Evolutionary conservation across 2,113 vertebrate species (phyloP).

Genomic region (Todiramphus chloris): DNA sequence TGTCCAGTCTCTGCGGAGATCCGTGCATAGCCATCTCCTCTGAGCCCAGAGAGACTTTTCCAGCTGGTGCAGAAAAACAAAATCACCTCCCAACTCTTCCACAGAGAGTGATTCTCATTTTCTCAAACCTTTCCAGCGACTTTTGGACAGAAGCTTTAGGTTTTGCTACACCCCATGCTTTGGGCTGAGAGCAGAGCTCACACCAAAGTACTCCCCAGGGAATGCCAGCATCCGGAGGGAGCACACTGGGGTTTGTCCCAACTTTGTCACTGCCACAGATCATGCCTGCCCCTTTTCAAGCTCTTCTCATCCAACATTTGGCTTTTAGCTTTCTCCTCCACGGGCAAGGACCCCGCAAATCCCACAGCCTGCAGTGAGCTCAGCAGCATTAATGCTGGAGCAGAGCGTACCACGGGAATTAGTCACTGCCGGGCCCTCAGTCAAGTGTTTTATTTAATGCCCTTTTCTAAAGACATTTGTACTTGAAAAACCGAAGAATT

Average conservation of each 20-base stretch:
- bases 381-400: neutral
- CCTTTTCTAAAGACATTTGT: neutral
- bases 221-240: neutral
- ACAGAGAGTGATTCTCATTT: rapidly evolving
- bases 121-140: neutral
- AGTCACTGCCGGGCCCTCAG: neutral
- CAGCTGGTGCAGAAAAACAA: neutral
- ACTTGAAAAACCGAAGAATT: neutral
- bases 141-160: neutral
- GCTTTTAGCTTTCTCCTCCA: neutral
- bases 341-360: neutral
- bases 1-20: neutral
- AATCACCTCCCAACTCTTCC: neutral
- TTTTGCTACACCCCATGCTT: neutral
- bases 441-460: conserved; percentile 21
- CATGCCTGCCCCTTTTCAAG: rapidly evolving
- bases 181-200: neutral
- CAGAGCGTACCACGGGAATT: neutral
- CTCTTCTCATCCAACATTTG: neutral
- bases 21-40: neutral
- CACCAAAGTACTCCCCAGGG: rapidly evolving
- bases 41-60: rapidly evolving
- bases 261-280: rapidly evolving
- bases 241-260: neutral
- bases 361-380: neutral